Base-by-base conservation (phyloP, 2,888 invertebrate genomes). In the Tachina grossa region DNA sequence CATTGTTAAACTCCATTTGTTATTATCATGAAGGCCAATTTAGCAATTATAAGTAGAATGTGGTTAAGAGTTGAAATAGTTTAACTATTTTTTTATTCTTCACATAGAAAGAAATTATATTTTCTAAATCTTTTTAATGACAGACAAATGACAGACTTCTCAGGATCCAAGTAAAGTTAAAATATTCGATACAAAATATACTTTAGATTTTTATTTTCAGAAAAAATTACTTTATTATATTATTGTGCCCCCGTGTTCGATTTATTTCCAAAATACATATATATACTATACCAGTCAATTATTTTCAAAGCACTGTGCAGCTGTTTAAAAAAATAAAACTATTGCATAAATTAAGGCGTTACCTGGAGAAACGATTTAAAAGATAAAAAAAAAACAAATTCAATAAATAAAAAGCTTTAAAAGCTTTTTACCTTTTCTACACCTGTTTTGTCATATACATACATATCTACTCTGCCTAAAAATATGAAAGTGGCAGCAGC, bases 11-110 rank as follows among this genome's bases (percentile, higher is more conserved):
- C 22, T 45, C 71, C 10, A 13, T 57, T n/a, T 47, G 57, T 71
- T 68, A 47, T n/a, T 71, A 31, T 45, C 57, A 71, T 57, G n/a
- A 57, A 71, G 55, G 71, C 8, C 71, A 57, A 47, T 71, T 31
- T 47, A 47, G 57, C 31, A 49, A 51, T 51, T 49, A 47, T 47
- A 31, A 39, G n/a, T 31, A 31, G 31, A 31, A 31, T 31, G 47
- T 31, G 31, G 47, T 66, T 66, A 66, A 66, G 65, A 66, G 49
- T 22, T 66, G n/a, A 19, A 16, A 45, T 19, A 10, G 63, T 19
- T 31, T 16, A 39, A 9, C 31, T 31, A 2, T 31, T 1, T n/a
- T 39, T 31, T 31, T 31, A n/a, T n/a, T 31, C 31, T 31, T 31
- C 6, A 1, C 31, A 31, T 11, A 61, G 6, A 63, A 63, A 22